Percentiles rank a stretch among this genome's conserved stretches.
Evolutionary conservation across 23 tunicate species (phyloP).

Genomic region (Halocynthia aurantium): DNA sequence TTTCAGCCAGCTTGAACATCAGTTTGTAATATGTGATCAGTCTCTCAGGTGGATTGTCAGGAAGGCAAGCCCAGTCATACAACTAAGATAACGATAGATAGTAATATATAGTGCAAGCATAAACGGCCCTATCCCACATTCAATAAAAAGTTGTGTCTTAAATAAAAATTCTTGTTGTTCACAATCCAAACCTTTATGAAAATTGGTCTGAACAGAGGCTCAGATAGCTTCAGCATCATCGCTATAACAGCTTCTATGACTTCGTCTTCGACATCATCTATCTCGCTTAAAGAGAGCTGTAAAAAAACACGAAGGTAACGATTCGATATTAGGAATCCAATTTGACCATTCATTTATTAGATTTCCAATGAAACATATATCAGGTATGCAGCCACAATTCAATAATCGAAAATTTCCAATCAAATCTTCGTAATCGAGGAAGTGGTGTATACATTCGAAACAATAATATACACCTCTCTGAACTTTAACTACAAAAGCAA

Average conservation of each 20-base stretch:
- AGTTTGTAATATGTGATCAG: constrained; percentile 46
- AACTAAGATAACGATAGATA: constrained; percentile 11
- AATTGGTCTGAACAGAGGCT: constrained; percentile 37
- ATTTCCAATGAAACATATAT: too few relatives aligned
- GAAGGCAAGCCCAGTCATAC: constrained; percentile 48
- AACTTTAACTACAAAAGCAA: too few relatives aligned
- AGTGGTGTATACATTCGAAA: too few relatives aligned
- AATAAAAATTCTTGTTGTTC: background rate
- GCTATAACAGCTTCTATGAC: constrained; percentile 33
- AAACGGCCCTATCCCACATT: background rate
- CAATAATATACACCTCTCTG: too few relatives aligned
- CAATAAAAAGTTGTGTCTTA: too few relatives aligned
- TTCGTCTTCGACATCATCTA: constrained; percentile 20
- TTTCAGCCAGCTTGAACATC: constrained; percentile 31
- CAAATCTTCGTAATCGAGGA: too few relatives aligned
- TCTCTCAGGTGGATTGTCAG: constrained; percentile 5
- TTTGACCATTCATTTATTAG: too few relatives aligned
- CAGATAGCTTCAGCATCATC: constrained; percentile 52
- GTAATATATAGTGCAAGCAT: background rate
- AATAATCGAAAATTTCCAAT: too few relatives aligned
- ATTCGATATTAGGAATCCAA: too few relatives aligned
- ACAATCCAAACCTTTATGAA: constrained; percentile 32
- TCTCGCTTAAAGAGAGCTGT: background rate
- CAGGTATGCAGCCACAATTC: too few relatives aligned
- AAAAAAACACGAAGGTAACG: background rate